phyloP scores from a whole-genome alignment of 2,113 vertebrate species.

The Istiophorus platypterus region DNA sequence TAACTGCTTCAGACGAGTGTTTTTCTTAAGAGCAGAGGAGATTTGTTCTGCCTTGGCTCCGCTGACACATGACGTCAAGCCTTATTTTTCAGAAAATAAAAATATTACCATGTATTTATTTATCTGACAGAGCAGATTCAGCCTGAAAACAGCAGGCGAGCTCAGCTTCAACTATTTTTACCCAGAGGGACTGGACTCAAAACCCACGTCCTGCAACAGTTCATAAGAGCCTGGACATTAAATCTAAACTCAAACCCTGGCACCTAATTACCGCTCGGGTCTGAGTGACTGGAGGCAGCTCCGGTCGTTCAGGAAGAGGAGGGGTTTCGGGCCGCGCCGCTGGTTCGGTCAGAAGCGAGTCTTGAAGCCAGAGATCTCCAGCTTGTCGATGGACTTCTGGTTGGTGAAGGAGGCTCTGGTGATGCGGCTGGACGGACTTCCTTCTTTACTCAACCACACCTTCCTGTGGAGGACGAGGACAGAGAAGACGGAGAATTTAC shows the following conservation, averaged over 20 bases:
- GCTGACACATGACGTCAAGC: too few species aligned
- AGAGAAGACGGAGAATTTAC: neutral
- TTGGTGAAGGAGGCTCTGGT: constrained; percentile 78
- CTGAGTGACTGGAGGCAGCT: neutral
- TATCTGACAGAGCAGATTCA: neutral
- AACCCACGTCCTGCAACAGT: neutral
- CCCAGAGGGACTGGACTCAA: too few species aligned
- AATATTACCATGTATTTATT: neutral
- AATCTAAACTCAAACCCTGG: neutral
- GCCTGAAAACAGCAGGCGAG: too few species aligned
- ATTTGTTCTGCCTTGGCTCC: too few species aligned
- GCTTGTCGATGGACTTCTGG: constrained; percentile 75
- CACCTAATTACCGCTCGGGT: neutral
- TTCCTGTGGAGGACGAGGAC: constrained; percentile 71
- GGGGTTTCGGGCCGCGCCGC: neutral
- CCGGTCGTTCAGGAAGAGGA: neutral
- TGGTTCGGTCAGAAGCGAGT: constrained; percentile 86
- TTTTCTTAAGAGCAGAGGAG: too few species aligned
- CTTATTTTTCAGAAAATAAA: neutral
- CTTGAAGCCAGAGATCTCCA: constrained; percentile 90
- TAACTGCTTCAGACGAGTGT: too few species aligned
- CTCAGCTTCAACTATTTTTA: neutral
- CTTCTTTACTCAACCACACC: constrained; percentile 81
- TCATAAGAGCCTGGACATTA: neutral
- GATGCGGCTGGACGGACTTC: constrained; percentile 79